These are phyloP conservation scores for Echinometra lucunter DNA, from an alignment of 53 echinoderm and acorn worm species.

Conservation along the genomic window DNA sequence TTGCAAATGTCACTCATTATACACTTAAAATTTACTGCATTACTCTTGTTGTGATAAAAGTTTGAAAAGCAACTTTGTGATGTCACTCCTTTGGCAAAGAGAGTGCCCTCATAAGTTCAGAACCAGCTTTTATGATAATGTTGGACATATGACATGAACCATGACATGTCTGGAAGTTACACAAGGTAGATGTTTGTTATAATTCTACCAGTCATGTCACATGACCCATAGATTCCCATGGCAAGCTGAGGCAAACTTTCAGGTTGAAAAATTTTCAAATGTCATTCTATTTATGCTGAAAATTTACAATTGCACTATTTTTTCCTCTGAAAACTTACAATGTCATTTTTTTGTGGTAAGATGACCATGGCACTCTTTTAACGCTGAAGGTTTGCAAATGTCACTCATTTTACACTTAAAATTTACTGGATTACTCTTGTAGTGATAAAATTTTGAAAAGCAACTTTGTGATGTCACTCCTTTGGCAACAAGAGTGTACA, in stretches of 20 bases:
- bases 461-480: too few species aligned
- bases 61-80: too few species aligned
- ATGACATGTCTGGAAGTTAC: not conserved
- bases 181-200: not conserved
- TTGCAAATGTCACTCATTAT: not conserved
- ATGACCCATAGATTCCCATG: not conserved
- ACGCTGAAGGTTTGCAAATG: not conserved
- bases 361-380: not conserved
- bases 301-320: too few species aligned
- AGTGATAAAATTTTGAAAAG: too few species aligned
- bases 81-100: too few species aligned
- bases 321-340: not conserved
- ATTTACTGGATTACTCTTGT: not conserved
- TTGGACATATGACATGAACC: constrained; percentile 16
- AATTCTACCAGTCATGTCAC: not conserved
- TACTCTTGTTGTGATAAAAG: too few species aligned
- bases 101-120: too few species aligned
- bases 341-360: not conserved
- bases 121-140: too few species aligned
- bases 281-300: not conserved
- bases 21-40: not conserved
- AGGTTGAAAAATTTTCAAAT: not conserved
- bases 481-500: too few species aligned
- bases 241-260: not conserved
- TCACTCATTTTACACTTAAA: not conserved